These are phyloP conservation scores for Megalurothrips usitatus DNA, from an alignment of 2,888 invertebrate genomes.

Conservation along the genomic window DNA sequence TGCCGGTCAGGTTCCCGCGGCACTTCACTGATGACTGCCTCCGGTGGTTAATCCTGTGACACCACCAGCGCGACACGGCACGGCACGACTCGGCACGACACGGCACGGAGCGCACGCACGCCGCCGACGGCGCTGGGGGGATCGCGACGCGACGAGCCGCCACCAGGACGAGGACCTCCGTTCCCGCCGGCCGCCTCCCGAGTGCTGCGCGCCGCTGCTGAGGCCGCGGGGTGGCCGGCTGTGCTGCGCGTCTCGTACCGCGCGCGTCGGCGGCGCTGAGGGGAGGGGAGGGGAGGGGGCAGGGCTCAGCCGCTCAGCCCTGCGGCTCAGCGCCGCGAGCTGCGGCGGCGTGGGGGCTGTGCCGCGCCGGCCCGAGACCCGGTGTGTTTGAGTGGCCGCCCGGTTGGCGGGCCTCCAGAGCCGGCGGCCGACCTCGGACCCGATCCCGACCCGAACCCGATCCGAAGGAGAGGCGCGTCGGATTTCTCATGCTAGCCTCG, in stretches of 20 bases:
- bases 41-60: too few species aligned
- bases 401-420: background rate
- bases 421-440: background rate
- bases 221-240: background rate
- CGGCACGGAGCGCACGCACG: background rate
- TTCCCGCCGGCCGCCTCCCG: background rate
- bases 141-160: background rate
- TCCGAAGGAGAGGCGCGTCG: background rate
- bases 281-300: background rate
- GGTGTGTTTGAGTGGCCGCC: too few species aligned
- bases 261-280: background rate
- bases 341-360: too few species aligned
- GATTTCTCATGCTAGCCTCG: background rate
- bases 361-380: too few species aligned
- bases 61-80: background rate
- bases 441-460: background rate
- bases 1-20: too few species aligned
- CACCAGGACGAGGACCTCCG: background rate
- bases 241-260: background rate
- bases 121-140: background rate
- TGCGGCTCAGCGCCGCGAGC: background rate
- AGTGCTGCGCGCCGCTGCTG: background rate
- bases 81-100: background rate
- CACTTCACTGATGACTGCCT: too few species aligned
- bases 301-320: background rate